Evolutionary conservation across 2,888 invertebrate species (phyloP).

Genomic region (Drosophila hawaiiensis): DNA sequence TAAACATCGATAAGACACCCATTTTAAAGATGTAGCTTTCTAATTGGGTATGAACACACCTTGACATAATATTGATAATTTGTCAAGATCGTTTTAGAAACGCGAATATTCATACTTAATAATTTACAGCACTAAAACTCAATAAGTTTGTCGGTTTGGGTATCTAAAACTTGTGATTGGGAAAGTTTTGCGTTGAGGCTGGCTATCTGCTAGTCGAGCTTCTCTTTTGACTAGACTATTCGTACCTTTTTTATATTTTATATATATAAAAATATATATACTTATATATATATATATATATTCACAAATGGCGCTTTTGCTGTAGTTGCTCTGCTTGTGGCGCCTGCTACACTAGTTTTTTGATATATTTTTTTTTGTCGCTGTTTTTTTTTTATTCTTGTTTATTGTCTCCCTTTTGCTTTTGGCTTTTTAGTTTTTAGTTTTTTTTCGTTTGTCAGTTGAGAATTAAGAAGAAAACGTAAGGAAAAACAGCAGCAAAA

Average conservation of each 20-base stretch:
- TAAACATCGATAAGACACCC: not conserved
- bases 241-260: not conserved
- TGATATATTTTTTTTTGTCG: conserved; percentile 15
- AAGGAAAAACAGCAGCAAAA: conserved; percentile 33
- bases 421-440: conserved; percentile 17
- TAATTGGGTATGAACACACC: not conserved
- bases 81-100: not conserved
- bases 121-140: not conserved
- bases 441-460: conserved; percentile 41
- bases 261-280: not conserved
- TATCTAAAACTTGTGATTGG: not conserved
- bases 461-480: conserved; percentile 56
- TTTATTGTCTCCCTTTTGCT: conserved; percentile 6
- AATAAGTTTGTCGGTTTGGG: not conserved
- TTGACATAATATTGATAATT: not conserved
- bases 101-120: not conserved
- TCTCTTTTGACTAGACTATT: not conserved
- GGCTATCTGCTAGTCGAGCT: not conserved
- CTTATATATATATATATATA: not conserved
- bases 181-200: not conserved
- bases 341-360: not conserved
- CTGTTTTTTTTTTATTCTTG: conserved; percentile 24
- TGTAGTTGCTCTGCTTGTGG: not conserved
- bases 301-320: not conserved
- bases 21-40: not conserved